These are phyloP conservation scores for Girardinus metallicus DNA, from an alignment of 2,797 vertebrate genomes.

Conservation along the genomic window DNA sequence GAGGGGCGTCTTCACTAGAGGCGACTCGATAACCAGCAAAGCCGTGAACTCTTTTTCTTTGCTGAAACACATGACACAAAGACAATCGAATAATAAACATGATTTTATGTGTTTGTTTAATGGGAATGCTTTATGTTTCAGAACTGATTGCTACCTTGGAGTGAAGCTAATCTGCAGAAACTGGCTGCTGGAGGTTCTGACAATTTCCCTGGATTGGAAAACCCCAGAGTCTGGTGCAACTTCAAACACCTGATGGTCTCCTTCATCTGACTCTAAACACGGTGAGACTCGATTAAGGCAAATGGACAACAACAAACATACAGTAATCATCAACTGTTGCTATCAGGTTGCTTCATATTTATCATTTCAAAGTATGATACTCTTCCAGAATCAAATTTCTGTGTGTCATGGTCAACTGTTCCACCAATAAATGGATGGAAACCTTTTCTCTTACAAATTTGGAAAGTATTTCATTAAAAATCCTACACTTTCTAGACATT, in stretches of 20 bases:
- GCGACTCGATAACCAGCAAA: constrained; percentile 76
- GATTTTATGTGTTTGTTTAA: neutral
- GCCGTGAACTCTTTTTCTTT: constrained; percentile 74
- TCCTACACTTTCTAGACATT: neutral
- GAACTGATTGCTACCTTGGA: constrained; percentile 79
- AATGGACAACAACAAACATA: neutral
- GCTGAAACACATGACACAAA: constrained; percentile 68
- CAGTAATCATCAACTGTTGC: neutral
- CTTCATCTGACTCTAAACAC: constrained; percentile 53
- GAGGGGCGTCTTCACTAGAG: constrained; percentile 81
- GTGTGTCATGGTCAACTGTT: neutral
- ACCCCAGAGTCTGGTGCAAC: constrained; percentile 83
- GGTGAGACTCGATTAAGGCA: neutral
- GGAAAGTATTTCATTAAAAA: neutral
- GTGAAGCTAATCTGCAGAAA: constrained; percentile 87
- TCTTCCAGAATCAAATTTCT: neutral
- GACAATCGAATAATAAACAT: neutral
- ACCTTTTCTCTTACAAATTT: neutral
- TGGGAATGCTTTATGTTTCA: neutral
- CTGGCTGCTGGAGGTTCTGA: constrained; percentile 55
- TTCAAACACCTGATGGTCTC: constrained; percentile 71
- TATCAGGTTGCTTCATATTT: neutral
- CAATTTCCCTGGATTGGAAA: constrained; percentile 70
- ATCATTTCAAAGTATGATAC: neutral
- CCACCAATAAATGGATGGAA: neutral